Evolutionary conservation across 2,113 vertebrate species (phyloP).

Genomic region (Petaurus breviceps): DNA sequence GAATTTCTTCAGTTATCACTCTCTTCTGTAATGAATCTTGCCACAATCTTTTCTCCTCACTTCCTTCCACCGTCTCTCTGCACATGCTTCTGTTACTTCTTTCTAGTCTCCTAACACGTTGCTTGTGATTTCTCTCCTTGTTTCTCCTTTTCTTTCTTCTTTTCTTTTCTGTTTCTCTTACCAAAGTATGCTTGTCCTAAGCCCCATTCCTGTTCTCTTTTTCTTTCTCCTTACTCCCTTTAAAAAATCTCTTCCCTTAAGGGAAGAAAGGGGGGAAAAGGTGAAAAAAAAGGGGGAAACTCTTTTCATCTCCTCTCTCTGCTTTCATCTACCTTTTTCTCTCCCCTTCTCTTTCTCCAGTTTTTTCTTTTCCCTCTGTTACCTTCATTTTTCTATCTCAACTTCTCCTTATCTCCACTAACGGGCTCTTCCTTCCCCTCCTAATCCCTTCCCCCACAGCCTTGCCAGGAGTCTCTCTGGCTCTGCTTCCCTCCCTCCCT

Average conservation of each 20-base stretch:
- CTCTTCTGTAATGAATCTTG: neutral
- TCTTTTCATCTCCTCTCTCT: neutral
- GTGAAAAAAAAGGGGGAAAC: too few species aligned
- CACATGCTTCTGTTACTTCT: neutral
- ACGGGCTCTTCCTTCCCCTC: neutral
- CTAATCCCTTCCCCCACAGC: neutral
- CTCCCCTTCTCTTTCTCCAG: neutral
- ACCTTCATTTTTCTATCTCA: neutral
- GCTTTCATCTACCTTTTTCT: neutral
- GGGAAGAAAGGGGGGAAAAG: too few species aligned
- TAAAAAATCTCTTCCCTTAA: neutral
- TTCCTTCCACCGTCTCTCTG: neutral
- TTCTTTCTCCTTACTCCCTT: neutral
- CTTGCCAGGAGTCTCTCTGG: neutral
- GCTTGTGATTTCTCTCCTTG: neutral
- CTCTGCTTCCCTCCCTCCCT: neutral
- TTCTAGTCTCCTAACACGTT: neutral
- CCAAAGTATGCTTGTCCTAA: neutral
- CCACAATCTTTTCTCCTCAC: neutral
- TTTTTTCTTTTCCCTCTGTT: neutral
- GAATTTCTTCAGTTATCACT: neutral
- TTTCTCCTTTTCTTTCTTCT: neutral
- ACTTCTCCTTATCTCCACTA: neutral
- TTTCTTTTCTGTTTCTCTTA: neutral
- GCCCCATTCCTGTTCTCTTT: neutral